Evolutionary conservation across 2,888 invertebrate genomes (phyloP).

Genomic region (Lydus trimaculatus): DNA sequence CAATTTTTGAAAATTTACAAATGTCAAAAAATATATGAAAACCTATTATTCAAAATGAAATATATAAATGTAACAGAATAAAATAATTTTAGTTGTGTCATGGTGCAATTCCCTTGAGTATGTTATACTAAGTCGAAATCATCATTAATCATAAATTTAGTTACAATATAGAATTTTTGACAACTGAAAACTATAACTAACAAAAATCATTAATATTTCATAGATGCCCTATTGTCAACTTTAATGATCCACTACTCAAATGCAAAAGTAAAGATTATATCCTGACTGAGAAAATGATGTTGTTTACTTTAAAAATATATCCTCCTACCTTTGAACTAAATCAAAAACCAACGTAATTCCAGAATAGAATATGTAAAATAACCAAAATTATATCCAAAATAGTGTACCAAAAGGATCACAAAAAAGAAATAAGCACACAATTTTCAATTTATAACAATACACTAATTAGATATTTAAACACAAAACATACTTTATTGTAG

Average conservation of each 20-base stretch:
- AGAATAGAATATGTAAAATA: constrained; percentile 6
- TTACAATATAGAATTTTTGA: constrained; percentile 60
- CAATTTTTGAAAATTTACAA: constrained; percentile 32
- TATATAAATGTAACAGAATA: constrained; percentile 12
- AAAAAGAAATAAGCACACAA: constrained; percentile 24
- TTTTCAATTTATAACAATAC: constrained; percentile 22
- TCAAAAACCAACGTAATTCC: constrained; percentile 22
- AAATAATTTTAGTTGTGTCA: constrained; percentile 52
- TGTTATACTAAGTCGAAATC: constrained; percentile 42
- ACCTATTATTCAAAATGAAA: constrained; percentile 51
- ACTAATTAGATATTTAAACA: constrained; percentile 48
- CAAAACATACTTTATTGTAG: constrained; percentile 43
- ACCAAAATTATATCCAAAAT: constrained; percentile 29
- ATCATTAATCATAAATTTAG: constrained; percentile 61
- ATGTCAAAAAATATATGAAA: constrained; percentile 41
- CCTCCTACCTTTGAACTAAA: constrained; percentile 22
- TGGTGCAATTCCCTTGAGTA: constrained; percentile 57
- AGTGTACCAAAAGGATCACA: constrained; percentile 43
- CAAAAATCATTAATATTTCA: constrained; percentile 64
- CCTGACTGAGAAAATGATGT: constrained; percentile 29
- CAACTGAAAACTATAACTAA: constrained; percentile 58
- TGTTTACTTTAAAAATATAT: constrained; percentile 22
- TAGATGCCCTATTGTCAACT: constrained; percentile 58
- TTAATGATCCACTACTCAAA: constrained; percentile 51
- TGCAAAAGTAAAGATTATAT: constrained; percentile 38